Percentiles rank a stretch among this genome's conserved stretches.
Evolutionary conservation across 2,888 invertebrate species (phyloP).

Genomic region (Mesochorus sp.): DNA sequence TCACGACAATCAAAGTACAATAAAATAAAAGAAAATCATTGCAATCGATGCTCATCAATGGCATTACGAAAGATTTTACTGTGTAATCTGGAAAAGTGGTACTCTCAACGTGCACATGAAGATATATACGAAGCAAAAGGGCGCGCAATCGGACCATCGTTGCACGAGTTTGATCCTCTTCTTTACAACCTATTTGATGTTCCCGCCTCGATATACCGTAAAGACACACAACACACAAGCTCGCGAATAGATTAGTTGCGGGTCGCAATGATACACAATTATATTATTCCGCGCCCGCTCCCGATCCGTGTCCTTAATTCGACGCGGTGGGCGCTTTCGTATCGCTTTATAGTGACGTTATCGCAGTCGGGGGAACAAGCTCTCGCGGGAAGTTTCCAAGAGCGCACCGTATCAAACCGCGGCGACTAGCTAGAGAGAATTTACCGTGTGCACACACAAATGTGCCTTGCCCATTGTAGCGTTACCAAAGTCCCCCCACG

Average conservation of each 20-base stretch:
- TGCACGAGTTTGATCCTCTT: neutral
- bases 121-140: neutral
- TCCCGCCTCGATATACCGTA: too few species aligned
- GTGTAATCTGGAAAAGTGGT: slow-evolving; percentile 5
- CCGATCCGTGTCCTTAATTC: slow-evolving; percentile 50
- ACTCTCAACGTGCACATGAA: neutral
- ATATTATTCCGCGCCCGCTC: slow-evolving; percentile 38
- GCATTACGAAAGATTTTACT: neutral
- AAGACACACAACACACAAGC: neutral
- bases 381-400: slow-evolving; percentile 32
- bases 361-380: slow-evolving; percentile 37
- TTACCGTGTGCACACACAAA: slow-evolving; percentile 29
- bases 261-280: slow-evolving; percentile 47
- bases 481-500: neutral
- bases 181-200: neutral
- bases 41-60: neutral
- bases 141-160: neutral
- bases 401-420: slow-evolving; percentile 33
- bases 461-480: slow-evolving; percentile 24
- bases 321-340: slow-evolving; percentile 19
- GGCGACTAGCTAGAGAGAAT: slow-evolving; percentile 4
- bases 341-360: slow-evolving; percentile 48
- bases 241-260: slow-evolving; percentile 24
- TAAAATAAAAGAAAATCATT: neutral
- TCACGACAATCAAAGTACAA: neutral